These are phyloP conservation scores for Eciton burchellii DNA, from an alignment of 1,140 invertebrate genomes.

Conservation along the genomic window DNA sequence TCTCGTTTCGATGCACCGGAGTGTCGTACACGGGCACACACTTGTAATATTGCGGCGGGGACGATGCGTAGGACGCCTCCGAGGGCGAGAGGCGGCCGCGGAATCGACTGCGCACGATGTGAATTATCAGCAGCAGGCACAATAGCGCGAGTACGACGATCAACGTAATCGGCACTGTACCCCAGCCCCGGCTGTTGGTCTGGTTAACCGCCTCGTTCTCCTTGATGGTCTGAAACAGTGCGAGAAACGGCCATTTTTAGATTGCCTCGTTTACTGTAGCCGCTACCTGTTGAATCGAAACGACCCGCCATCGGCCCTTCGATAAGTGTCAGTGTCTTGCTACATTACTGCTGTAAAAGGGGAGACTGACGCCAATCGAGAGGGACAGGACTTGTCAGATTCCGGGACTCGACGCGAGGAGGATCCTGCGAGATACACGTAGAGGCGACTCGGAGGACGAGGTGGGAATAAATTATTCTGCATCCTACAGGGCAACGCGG, in stretches of 20 bases:
- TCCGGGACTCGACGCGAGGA: background rate
- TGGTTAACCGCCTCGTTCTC: conserved; percentile 58
- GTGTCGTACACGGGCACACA: conserved; percentile 82
- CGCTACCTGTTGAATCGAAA: background rate
- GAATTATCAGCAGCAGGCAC: conserved; percentile 78
- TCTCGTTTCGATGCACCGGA: conserved; percentile 79
- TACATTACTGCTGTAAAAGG: too few relatives aligned
- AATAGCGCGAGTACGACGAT: conserved; percentile 78
- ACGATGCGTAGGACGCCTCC: conserved; percentile 75
- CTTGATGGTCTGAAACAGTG: conserved; percentile 60
- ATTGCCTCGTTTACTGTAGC: background rate
- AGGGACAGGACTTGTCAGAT: too few relatives aligned
- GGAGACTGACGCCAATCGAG: too few relatives aligned
- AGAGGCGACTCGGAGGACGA: too few relatives aligned
- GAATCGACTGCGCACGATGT: conserved; percentile 79
- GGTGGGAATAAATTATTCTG: too few relatives aligned
- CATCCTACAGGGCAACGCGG: too few relatives aligned
- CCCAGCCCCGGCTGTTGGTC: conserved; percentile 75
- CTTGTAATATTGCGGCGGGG: conserved; percentile 83
- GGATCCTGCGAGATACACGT: too few relatives aligned
- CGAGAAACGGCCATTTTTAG: background rate
- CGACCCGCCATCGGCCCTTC: accelerated
- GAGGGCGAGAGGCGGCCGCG: conserved; percentile 78
- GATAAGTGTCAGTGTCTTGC: too few relatives aligned
- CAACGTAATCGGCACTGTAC: conserved; percentile 79